A percentile compares a stretch with the other conserved stretches of the same genome.
Evolutionary conservation across 2,113 vertebrate genomes (phyloP).

Genomic region (Psilopogon haemacephalus): DNA sequence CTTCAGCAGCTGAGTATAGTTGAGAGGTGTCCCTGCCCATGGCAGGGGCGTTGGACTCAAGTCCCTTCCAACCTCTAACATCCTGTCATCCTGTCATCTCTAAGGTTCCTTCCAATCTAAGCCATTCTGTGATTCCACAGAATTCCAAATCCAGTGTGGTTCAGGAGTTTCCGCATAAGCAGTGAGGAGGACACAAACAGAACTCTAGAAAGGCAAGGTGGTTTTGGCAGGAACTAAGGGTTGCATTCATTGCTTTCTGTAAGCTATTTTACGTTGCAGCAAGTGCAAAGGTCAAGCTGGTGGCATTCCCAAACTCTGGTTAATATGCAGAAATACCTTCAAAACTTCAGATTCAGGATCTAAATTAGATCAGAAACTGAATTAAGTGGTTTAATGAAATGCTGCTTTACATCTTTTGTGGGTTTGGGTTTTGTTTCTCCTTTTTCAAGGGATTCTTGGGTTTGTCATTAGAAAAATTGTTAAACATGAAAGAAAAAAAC

Average conservation of each 20-base stretch:
- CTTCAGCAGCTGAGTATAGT: no score
- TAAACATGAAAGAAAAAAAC: neutral
- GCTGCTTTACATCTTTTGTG: neutral
- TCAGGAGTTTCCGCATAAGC: neutral
- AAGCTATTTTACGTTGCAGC: neutral
- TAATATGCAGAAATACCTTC: neutral
- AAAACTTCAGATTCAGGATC: neutral
- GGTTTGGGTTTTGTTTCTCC: neutral
- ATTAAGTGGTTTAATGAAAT: neutral
- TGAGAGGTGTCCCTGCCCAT: no score
- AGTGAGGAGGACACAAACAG: neutral
- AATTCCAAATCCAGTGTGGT: neutral
- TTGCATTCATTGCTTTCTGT: neutral
- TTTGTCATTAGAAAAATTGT: neutral
- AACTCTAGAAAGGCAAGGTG: neutral
- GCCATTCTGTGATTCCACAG: no score
- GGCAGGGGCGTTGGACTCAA: no score
- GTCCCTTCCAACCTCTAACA: no score
- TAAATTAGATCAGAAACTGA: neutral
- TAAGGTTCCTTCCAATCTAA: no score
- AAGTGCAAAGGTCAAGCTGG: neutral
- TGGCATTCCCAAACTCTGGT: neutral
- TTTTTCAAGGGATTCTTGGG: neutral
- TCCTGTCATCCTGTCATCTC: no score
- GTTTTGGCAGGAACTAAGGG: neutral